These are phyloP conservation scores for Gallinago undulata DNA, from an alignment of 2,113 vertebrate genomes.

Conservation along the genomic window DNA sequence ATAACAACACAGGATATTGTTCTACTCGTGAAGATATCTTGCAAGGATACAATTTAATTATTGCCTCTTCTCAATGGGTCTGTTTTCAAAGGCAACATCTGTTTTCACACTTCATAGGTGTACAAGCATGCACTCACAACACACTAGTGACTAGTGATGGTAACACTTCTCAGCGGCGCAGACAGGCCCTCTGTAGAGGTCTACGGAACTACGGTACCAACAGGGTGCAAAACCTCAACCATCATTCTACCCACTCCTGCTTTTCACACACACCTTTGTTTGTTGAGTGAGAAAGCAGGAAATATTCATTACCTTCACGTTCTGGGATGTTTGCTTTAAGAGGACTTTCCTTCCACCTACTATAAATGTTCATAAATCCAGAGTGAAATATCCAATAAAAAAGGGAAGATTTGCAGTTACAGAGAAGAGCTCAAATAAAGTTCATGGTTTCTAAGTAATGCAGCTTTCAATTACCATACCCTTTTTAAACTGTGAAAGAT, in stretches of 20 bases:
- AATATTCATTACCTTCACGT: conserved; percentile 34
- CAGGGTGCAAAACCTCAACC: neutral
- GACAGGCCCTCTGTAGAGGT: neutral
- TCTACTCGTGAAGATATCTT: neutral
- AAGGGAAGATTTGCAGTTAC: conserved; percentile 56
- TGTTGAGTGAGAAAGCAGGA: conserved; percentile 33
- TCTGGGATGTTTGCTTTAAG: conserved; percentile 55
- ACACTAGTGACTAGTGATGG: rapidly evolving
- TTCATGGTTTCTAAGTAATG: conserved; percentile 75
- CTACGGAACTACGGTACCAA: neutral
- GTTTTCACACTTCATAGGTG: neutral
- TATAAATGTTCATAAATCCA: conserved; percentile 59
- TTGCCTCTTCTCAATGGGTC: neutral
- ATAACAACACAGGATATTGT: neutral
- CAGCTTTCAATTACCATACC: conserved; percentile 77
- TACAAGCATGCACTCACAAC: neutral
- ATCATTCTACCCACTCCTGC: neutral
- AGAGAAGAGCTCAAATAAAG: conserved; percentile 70
- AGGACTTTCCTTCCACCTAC: conserved; percentile 24
- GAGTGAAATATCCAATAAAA: conserved; percentile 65
- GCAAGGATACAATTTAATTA: neutral
- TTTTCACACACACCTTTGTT: neutral
- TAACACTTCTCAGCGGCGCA: no score
- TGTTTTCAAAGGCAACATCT: neutral
- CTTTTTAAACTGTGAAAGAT: conserved; percentile 78